These are phyloP conservation scores for Laterallus jamaicensis DNA, from an alignment of 2,113 vertebrate species.

Conservation along the genomic window DNA sequence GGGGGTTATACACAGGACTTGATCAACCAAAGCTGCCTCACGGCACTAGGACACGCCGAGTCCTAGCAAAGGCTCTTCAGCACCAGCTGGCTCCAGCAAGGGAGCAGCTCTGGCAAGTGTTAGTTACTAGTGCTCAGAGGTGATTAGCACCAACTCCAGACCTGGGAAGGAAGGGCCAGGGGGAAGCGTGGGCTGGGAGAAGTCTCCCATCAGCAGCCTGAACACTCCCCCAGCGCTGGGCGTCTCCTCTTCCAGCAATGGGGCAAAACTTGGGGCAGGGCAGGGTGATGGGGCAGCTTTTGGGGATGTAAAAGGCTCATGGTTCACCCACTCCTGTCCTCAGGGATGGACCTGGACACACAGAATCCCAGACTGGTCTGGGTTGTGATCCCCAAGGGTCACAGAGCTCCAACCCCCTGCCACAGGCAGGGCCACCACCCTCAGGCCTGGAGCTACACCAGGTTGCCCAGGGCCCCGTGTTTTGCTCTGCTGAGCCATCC, in stretches of 20 bases:
- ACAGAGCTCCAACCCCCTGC: too few relatives aligned
- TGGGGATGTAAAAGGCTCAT: fast-evolving
- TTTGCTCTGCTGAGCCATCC: background rate
- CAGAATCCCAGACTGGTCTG: too few relatives aligned
- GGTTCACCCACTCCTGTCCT: background rate
- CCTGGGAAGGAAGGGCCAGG: background rate
- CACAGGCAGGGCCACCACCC: too few relatives aligned
- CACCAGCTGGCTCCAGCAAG: fast-evolving
- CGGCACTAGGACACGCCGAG: fast-evolving
- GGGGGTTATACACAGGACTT: fast-evolving
- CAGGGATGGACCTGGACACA: background rate
- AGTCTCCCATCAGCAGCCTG: background rate
- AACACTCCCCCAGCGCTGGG: background rate
- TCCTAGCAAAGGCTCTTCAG: fast-evolving
- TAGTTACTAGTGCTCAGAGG: fast-evolving
- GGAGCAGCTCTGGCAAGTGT: background rate
- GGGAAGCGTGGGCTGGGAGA: background rate
- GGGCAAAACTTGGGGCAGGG: fast-evolving
- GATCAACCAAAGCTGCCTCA: background rate
- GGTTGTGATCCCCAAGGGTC: too few relatives aligned
- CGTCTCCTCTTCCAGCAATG: background rate
- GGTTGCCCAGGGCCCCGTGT: too few relatives aligned
- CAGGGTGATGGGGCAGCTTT: background rate
- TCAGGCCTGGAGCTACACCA: too few relatives aligned
- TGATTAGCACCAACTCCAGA: background rate